These are phyloP conservation scores for Oriolus oriolus DNA, from an alignment of 2,113 vertebrate species.

Conservation along the genomic window DNA sequence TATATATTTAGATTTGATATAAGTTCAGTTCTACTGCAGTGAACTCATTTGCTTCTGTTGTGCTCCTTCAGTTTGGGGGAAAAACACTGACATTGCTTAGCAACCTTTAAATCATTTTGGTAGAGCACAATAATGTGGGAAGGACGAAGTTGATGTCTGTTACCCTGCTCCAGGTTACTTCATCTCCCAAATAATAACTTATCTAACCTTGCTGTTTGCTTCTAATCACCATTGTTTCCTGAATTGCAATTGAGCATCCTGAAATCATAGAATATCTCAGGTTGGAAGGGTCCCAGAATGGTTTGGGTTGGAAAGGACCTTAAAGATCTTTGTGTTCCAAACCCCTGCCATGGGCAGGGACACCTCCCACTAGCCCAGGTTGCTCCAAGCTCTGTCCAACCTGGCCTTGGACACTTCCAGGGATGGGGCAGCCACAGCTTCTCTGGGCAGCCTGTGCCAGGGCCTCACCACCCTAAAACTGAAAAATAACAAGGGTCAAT, in stretches of 20 bases:
- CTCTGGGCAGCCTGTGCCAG: not conserved
- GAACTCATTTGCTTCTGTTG: not conserved
- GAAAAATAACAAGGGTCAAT: not conserved
- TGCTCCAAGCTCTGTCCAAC: fast-evolving
- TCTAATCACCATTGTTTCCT: not conserved
- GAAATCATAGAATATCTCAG: not conserved
- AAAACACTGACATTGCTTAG: not conserved
- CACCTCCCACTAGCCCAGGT: not conserved
- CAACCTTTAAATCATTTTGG: not conserved
- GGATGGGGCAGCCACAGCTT: not conserved
- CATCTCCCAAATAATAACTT: not conserved
- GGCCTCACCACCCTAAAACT: not conserved
- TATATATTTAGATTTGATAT: not conserved
- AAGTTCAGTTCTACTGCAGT: not conserved
- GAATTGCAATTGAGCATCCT: not conserved
- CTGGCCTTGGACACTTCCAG: not conserved
- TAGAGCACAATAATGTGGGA: not conserved
- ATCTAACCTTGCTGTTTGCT: not conserved
- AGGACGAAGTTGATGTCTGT: not conserved
- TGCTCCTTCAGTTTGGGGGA: not conserved
- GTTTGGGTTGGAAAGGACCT: not conserved
- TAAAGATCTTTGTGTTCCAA: not conserved
- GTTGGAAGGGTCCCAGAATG: not conserved
- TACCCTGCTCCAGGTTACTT: not conserved
- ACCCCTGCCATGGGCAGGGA: not conserved